These are phyloP conservation scores for Cephalotes varians DNA, from an alignment of 2,888 invertebrate species.

Conservation along the genomic window DNA sequence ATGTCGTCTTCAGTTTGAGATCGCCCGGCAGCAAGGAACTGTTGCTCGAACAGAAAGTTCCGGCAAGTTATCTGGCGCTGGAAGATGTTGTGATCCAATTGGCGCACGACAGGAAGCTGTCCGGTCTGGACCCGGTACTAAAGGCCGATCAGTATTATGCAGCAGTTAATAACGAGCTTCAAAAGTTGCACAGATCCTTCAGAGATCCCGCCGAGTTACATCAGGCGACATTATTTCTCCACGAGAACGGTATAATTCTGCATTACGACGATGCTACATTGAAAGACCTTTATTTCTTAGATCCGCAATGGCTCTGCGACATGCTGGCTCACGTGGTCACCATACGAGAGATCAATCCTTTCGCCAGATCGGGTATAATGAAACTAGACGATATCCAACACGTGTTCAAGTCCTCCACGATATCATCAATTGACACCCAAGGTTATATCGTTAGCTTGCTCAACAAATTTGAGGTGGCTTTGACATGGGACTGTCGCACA, in stretches of 20 bases:
- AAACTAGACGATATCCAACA: slow-evolving; percentile 96
- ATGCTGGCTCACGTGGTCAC: slow-evolving; percentile 98
- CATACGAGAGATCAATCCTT: slow-evolving; percentile 98
- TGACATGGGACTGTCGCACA: slow-evolving; percentile 97
- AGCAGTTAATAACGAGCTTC: slow-evolving; percentile 86
- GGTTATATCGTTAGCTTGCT: slow-evolving; percentile 96
- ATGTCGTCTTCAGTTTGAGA: slow-evolving; percentile 95
- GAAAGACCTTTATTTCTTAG: slow-evolving; percentile 97
- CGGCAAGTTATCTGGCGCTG: slow-evolving; percentile 97
- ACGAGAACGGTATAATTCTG: slow-evolving; percentile 98
- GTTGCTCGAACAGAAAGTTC: slow-evolving; percentile 96
- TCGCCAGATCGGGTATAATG: slow-evolving; percentile 97
- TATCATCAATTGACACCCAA: slow-evolving; percentile 90
- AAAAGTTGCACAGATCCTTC: slow-evolving; percentile 90
- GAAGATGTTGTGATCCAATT: slow-evolving; percentile 96
- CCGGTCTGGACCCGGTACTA: slow-evolving; percentile 93
- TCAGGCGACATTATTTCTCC: slow-evolving; percentile 98
- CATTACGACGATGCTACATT: slow-evolving; percentile 98
- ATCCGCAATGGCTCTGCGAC: slow-evolving; percentile 99
- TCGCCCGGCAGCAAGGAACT: slow-evolving; percentile 97
- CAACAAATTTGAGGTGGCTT: slow-evolving; percentile 98
- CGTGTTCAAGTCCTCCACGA: slow-evolving; percentile 95
- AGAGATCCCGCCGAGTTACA: slow-evolving; percentile 96
- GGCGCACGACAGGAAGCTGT: slow-evolving; percentile 91
- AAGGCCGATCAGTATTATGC: slow-evolving; percentile 91